Conservation (phyloP, 2,797 vertebrate species). For the Alfaro cultratus region DNA sequence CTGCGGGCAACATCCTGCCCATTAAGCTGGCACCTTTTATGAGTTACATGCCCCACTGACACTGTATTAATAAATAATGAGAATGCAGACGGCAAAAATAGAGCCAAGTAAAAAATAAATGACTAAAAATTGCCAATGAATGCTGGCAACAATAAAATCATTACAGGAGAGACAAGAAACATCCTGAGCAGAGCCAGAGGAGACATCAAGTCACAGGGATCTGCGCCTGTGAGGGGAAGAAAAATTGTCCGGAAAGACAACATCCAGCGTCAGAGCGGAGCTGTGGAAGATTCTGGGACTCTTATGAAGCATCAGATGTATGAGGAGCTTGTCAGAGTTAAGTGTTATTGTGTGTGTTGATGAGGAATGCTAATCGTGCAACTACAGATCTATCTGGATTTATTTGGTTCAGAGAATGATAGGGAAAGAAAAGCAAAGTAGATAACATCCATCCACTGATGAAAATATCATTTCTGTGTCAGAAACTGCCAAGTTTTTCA, state of each 20-base stretch:
- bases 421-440: not conserved
- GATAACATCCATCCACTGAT: slow-evolving; percentile 1
- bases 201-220: slow-evolving; percentile 44
- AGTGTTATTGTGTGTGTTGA: slow-evolving; percentile 17
- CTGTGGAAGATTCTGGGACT: slow-evolving; percentile 41
- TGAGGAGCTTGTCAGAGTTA: slow-evolving; percentile 46
- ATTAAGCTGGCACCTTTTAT: slow-evolving; percentile 59
- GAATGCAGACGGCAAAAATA: slow-evolving; percentile 35
- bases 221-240: slow-evolving; percentile 28
- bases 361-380: slow-evolving; percentile 32
- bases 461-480: slow-evolving; percentile 1
- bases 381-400: slow-evolving; percentile 36
- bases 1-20: slow-evolving; percentile 44
- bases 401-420: slow-evolving; percentile 34
- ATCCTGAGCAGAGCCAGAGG: slow-evolving; percentile 43
- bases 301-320: slow-evolving; percentile 51
- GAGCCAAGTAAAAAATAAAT: slow-evolving; percentile 19
- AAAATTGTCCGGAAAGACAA: slow-evolving; percentile 33
- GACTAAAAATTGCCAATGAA: slow-evolving; percentile 56
- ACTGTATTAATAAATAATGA: slow-evolving; percentile 60
- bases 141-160: slow-evolving; percentile 53
- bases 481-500: slow-evolving; percentile 10
- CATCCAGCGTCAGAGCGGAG: slow-evolving; percentile 42
- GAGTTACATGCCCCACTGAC: slow-evolving; percentile 46
- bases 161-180: slow-evolving; percentile 58